These are phyloP conservation scores for Eira barbara DNA, from an alignment of 2,113 vertebrate species.

Conservation along the genomic window DNA sequence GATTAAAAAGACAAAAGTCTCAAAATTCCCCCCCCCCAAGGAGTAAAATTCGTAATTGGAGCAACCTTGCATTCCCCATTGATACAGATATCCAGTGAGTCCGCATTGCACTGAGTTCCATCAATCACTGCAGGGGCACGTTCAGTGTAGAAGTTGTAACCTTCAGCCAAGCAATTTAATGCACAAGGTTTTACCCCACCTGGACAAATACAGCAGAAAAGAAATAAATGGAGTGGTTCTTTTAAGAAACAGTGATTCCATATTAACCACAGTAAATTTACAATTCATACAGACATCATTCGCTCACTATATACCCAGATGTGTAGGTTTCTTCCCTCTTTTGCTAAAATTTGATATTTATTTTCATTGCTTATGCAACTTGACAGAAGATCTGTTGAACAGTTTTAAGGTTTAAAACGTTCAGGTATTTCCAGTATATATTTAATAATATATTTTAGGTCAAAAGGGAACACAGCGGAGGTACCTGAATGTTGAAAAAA, in stretches of 20 bases:
- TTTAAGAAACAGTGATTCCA: constrained; percentile 23
- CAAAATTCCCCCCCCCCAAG: not conserved
- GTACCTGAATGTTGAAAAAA: not conserved
- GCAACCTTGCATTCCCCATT: constrained; percentile 99
- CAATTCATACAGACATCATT: constrained; percentile 37
- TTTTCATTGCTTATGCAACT: not conserved
- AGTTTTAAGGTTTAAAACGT: constrained; percentile 11
- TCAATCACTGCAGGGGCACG: constrained; percentile 97
- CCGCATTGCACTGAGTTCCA: constrained; percentile 95
- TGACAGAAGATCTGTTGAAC: not conserved
- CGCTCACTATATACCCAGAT: not conserved
- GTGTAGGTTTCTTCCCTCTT: not conserved
- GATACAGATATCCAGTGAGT: constrained; percentile 99
- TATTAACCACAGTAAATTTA: constrained; percentile 2
- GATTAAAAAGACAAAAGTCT: not conserved
- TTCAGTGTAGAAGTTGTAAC: constrained; percentile 99
- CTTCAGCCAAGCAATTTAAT: constrained; percentile 97
- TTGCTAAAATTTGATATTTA: constrained; percentile 17
- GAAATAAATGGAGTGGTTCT: constrained; percentile 43
- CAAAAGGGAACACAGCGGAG: constrained; percentile 17
- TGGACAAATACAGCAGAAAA: constrained; percentile 76
- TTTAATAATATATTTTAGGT: constrained; percentile 14
- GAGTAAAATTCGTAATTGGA: constrained; percentile 47
- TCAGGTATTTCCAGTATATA: not conserved
- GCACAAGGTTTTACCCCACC: constrained; percentile 98